A percentile compares a stretch with the other conserved stretches of the same genome.
Conservation (phyloP, 2,888 invertebrate species). For the Bruchidius siliquastri region DNA sequence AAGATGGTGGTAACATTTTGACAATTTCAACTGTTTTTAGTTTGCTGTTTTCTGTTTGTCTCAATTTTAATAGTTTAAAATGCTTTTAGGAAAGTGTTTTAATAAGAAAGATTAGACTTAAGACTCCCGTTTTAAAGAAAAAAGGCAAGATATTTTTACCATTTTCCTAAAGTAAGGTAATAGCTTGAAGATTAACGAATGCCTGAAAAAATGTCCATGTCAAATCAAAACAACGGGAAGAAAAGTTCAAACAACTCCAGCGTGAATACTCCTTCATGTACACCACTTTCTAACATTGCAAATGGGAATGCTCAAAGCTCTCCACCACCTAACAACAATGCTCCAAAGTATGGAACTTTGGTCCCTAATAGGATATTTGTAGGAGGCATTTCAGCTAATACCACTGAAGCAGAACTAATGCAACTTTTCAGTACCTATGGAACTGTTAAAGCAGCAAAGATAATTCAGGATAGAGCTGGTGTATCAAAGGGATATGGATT, state of each 20-base stretch:
- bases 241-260: slow-evolving; percentile 40
- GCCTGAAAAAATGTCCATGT: slow-evolving; percentile 25
- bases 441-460: slow-evolving; percentile 87
- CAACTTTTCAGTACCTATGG: slow-evolving; percentile 88
- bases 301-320: slow-evolving; percentile 39
- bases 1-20: slow-evolving; percentile 13
- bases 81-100: slow-evolving; percentile 27
- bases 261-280: slow-evolving; percentile 44
- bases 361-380: slow-evolving; percentile 95
- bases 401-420: slow-evolving; percentile 87
- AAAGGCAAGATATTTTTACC: slow-evolving; percentile 18
- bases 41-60: slow-evolving; percentile 33
- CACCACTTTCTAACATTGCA: slow-evolving; percentile 38
- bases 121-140: slow-evolving; percentile 22
- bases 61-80: slow-evolving; percentile 28
- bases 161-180: slow-evolving; percentile 14
- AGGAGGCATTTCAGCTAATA: slow-evolving; percentile 90
- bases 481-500: slow-evolving; percentile 91
- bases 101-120: slow-evolving; percentile 20
- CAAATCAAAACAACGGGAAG: slow-evolving; percentile 36
- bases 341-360: slow-evolving; percentile 63
- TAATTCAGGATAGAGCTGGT: slow-evolving; percentile 90
- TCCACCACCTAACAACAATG: slow-evolving; percentile 47
- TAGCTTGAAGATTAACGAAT: slow-evolving; percentile 23
- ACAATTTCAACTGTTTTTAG: slow-evolving; percentile 35